Base-by-base conservation (phyloP, 2,888 invertebrate species). In the Volucella inanis region DNA sequence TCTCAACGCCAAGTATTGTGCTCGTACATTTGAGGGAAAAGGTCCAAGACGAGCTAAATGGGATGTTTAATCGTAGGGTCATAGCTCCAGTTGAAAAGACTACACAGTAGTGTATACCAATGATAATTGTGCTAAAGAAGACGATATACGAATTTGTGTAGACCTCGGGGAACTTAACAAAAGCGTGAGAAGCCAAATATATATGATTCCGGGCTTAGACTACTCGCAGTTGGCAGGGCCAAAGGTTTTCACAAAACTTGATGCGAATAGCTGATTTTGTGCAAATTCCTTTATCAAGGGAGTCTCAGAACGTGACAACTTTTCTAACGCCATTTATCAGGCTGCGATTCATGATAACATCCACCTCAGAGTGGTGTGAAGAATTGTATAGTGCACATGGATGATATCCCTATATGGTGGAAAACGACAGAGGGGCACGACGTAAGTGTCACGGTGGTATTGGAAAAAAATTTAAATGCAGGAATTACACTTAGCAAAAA, bases 271-370 rank as follows among this genome's bases (percentile, higher is more conserved):
- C 11, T 62, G 52, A 41, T 74, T 47, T 49, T 62, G 62, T n/a
- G 62, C 62, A 62, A 45, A 62, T 62, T 6, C 62, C 62, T 2
- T 47, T 71, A 43, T 38, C 71, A 2, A 15, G 61, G 8, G 52
- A 71, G 18, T 72, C 50, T 2, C 61, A 72, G 12, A 31, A 43
- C 18, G 12, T 72, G 11, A 72, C 61, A 18, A 62, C 62, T 3
- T 72, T 72, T 14, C 11, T 72, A 41, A 61, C 52, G 12, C 61
- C 31, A 41, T 74, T 64, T 50, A 9, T 55, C n/a, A 50, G 74
- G 15, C 74, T 74, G 39, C 64, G 62, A n/a, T 72, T 62, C n/a
- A 55, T 64, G 0, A 74, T 74, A 38, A 75, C 57, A n/a, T 75
- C 75, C 4, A 65, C 75, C 3, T 50, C 65, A 10, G 75, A 75